A percentile compares a stretch with the other conserved stretches of the same genome.
Conservation (phyloP, 2,888 invertebrate species). For the Eueremaeus valkanovi region DNA sequence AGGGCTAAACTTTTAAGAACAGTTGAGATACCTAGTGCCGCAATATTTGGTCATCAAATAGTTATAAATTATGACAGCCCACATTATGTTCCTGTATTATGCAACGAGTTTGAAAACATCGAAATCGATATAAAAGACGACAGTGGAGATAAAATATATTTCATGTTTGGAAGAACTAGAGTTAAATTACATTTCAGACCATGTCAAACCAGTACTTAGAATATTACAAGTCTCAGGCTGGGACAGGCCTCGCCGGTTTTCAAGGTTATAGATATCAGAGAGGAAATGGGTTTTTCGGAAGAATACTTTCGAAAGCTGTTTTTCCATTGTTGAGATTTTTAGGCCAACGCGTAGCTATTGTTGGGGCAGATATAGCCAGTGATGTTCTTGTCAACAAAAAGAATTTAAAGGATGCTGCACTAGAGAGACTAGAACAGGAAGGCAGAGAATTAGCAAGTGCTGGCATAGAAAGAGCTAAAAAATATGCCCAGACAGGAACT, state of each 20-base stretch:
- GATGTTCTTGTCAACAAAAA: not conserved
- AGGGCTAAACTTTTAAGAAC: not conserved
- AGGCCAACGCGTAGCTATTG: not conserved
- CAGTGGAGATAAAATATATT: not conserved
- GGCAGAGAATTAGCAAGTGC: not conserved
- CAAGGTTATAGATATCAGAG: conserved; percentile 28
- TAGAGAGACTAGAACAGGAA: not conserved
- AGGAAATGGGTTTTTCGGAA: conserved; percentile 28
- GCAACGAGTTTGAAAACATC: not conserved
- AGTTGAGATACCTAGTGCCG: not conserved
- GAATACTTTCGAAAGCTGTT: not conserved
- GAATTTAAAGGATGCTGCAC: not conserved
- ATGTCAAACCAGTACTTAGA: not conserved
- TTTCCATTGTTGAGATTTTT: conserved; percentile 25
- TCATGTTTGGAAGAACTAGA: not conserved
- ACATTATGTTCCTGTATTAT: not conserved
- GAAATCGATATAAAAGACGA: conserved; percentile 30
- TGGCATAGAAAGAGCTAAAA: not conserved
- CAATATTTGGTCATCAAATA: not conserved
- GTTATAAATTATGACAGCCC: not conserved
- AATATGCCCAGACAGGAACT: not conserved
- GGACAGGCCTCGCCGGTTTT: conserved; percentile 17
- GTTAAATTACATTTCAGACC: conserved; percentile 29
- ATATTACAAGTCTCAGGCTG: conserved; percentile 33
- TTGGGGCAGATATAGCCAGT: not conserved